Evolutionary conservation across 1,140 invertebrate species (phyloP).

Genomic region (Aplysia californica): DNA sequence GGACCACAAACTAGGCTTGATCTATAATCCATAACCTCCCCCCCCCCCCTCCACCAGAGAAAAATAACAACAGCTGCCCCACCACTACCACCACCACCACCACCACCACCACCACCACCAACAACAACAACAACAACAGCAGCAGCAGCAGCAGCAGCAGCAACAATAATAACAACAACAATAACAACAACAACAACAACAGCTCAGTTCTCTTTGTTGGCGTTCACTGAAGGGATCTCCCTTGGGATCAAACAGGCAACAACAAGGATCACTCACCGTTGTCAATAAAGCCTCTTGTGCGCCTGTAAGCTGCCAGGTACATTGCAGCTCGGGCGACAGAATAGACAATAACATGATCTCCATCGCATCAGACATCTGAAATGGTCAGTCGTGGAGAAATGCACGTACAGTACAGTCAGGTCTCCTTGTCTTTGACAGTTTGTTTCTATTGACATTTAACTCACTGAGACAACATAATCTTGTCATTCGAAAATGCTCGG

Average conservation of each 20-base stretch:
- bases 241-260: too few relatives aligned
- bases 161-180: not conserved
- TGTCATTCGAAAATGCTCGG: too few relatives aligned
- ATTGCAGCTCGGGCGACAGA: slow-evolving; percentile 89
- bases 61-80: not conserved
- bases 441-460: too few relatives aligned
- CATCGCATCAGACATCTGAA: slow-evolving; percentile 96
- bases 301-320: slow-evolving; percentile 90
- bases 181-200: too few relatives aligned
- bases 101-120: not conserved
- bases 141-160: not conserved
- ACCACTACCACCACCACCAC: not conserved
- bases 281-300: slow-evolving; percentile 81
- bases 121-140: too few relatives aligned
- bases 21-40: not conserved
- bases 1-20: not conserved
- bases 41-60: not conserved
- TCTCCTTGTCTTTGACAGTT: too few relatives aligned
- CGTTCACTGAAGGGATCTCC: too few relatives aligned
- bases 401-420: too few relatives aligned
- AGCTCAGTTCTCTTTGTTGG: too few relatives aligned
- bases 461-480: too few relatives aligned
- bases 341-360: slow-evolving; percentile 97
- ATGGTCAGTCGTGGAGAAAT: too few relatives aligned
- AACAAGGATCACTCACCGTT: slow-evolving; percentile 70